A percentile compares a stretch with the other conserved stretches of the same genome.
These are phyloP conservation scores for Platycercus adscitus DNA, from an alignment of 2,113 vertebrate species.

Conservation along the genomic window DNA sequence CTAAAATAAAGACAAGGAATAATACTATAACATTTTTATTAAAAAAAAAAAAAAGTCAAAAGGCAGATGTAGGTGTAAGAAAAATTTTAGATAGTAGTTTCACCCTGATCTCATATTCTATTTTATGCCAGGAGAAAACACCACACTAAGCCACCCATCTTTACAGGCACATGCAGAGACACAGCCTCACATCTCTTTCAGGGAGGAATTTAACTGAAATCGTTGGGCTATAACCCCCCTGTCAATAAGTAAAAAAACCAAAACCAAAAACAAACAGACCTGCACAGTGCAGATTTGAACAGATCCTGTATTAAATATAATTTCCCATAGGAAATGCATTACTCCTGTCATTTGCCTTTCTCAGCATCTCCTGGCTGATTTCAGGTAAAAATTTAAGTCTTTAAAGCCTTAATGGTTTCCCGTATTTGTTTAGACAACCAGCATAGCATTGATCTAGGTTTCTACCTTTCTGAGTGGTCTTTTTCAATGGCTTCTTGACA, in stretches of 20 bases:
- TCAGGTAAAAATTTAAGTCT: too few species aligned
- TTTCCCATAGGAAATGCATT: neutral
- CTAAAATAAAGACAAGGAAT: neutral
- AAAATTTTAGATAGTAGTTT: neutral
- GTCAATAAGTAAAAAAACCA: neutral
- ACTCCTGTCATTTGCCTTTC: too few species aligned
- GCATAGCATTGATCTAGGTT: too few species aligned
- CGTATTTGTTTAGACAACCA: too few species aligned
- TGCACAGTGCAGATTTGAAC: neutral
- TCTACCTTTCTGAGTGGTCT: too few species aligned
- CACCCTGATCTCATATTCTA: neutral
- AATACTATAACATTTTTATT: neutral
- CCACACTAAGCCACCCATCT: neutral
- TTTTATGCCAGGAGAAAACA: neutral
- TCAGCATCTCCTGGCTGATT: too few species aligned
- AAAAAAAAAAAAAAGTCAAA: neutral
- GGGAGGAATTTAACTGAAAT: neutral
- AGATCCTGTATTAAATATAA: neutral
- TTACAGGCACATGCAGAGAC: neutral
- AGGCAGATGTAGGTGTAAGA: neutral
- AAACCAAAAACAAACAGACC: neutral
- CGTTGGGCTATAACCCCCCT: rapidly evolving
- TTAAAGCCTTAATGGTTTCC: too few species aligned
- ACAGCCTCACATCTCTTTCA: neutral
- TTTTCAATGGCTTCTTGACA: too few species aligned